Evolutionary conservation across 2,888 invertebrate species (phyloP).

Genomic region (Pecten maximus): DNA sequence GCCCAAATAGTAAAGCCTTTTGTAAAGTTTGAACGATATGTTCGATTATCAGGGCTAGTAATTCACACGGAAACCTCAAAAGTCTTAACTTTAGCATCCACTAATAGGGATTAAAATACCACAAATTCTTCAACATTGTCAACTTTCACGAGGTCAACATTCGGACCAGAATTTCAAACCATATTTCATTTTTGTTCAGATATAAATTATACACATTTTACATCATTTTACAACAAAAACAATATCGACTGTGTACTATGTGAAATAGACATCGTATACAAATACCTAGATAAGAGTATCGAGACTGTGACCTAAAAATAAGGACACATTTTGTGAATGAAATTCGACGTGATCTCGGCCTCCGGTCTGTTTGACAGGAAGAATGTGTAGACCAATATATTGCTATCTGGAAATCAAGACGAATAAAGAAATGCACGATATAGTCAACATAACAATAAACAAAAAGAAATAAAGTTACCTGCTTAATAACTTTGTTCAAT

Average conservation of each 20-base stretch:
- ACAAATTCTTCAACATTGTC: conserved; percentile 13
- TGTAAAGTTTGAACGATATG: too few species aligned
- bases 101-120: conserved; percentile 6
- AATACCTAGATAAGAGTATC: not conserved
- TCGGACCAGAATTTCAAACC: not conserved
- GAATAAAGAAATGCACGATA: too few species aligned
- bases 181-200: not conserved
- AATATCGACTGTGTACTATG: not conserved
- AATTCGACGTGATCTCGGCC: not conserved
- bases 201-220: not conserved
- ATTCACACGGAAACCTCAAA: too few species aligned
- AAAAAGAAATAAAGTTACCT: not conserved
- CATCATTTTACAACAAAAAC: not conserved
- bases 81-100: not conserved
- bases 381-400: not conserved
- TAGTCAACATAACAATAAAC: not conserved
- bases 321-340: conserved; percentile 24
- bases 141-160: conserved; percentile 11
- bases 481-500: not conserved
- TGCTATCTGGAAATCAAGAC: not conserved
- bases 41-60: too few species aligned
- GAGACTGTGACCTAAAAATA: not conserved
- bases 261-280: not conserved
- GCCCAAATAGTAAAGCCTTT: too few species aligned
- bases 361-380: conserved; percentile 1